A percentile compares a stretch with the other conserved stretches of the same genome.
phyloP scores from a whole-genome alignment of 2,113 vertebrate genomes.

The Leptocoma aspasia region DNA sequence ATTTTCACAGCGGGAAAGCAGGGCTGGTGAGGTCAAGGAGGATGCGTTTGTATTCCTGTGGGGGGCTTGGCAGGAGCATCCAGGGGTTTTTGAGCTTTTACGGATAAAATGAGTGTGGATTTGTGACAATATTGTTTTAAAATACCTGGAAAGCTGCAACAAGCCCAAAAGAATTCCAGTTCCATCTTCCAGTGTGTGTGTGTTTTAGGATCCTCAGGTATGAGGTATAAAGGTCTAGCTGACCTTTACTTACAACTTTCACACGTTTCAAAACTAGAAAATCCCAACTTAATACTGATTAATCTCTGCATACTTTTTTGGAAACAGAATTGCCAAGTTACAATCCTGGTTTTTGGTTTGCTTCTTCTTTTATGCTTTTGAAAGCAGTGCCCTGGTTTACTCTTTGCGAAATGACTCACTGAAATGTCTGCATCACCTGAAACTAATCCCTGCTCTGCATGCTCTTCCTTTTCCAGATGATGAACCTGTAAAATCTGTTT shows the following conservation, averaged over 20 bases:
- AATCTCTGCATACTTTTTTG: neutral
- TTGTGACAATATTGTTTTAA: neutral
- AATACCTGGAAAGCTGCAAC: neutral
- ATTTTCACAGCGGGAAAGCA: neutral
- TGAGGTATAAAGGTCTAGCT: neutral
- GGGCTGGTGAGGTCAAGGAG: conserved; percentile 12
- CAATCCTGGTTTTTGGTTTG: neutral
- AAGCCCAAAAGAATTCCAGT: neutral
- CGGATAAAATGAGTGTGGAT: neutral
- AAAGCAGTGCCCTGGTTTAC: neutral
- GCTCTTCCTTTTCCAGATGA: neutral
- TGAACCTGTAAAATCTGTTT: conserved; percentile 17
- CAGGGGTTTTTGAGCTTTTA: neutral
- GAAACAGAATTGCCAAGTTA: neutral
- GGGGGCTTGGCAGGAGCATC: neutral
- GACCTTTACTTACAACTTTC: neutral
- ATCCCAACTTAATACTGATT: neutral
- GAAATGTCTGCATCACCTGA: neutral
- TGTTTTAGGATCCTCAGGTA: neutral
- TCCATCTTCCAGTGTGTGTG: neutral
- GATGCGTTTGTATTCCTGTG: neutral
- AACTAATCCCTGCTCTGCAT: neutral
- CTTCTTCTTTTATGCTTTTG: neutral
- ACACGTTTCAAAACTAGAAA: neutral
- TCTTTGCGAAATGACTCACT: neutral